A percentile compares a stretch with the other conserved stretches of the same genome.
phyloP scores from a whole-genome alignment of 30 jellyfish, hydroid and myxozoan species.

The Morbakka virulenta region DNA sequence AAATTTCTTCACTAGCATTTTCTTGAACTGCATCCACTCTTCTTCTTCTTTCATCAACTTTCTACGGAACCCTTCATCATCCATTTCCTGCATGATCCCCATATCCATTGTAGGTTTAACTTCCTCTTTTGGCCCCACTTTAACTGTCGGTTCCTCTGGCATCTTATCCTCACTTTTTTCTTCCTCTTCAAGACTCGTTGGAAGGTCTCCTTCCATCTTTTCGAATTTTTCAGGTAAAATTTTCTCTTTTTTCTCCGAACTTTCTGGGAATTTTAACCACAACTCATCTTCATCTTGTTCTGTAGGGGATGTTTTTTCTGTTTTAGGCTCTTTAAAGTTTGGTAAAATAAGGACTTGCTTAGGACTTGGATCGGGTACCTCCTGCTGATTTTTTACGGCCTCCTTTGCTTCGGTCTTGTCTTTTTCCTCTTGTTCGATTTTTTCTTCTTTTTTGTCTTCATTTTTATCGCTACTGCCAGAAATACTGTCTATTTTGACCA shows the following conservation, averaged over 20 bases:
- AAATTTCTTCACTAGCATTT: not conserved
- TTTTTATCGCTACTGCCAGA: not conserved
- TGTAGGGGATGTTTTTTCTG: not conserved
- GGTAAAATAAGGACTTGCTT: too few species aligned
- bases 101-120: not conserved
- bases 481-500: not conserved
- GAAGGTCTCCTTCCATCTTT: not conserved
- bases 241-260: not conserved
- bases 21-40: not conserved
- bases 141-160: not conserved
- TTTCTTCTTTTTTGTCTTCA: not conserved
- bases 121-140: not conserved
- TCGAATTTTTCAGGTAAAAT: not conserved
- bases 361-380: too few species aligned
- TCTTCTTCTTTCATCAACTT: not conserved
- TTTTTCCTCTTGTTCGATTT: not conserved
- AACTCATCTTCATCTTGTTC: not conserved
- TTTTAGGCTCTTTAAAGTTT: too few species aligned
- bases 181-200: not conserved
- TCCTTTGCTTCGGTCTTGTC: too few species aligned
- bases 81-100: not conserved
- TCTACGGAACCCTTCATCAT: not conserved
- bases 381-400: too few species aligned
- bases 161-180: not conserved
- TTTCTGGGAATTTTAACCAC: not conserved